Base-by-base conservation (phyloP, 2,113 vertebrate genomes). In the Gyps fulvus region DNA sequence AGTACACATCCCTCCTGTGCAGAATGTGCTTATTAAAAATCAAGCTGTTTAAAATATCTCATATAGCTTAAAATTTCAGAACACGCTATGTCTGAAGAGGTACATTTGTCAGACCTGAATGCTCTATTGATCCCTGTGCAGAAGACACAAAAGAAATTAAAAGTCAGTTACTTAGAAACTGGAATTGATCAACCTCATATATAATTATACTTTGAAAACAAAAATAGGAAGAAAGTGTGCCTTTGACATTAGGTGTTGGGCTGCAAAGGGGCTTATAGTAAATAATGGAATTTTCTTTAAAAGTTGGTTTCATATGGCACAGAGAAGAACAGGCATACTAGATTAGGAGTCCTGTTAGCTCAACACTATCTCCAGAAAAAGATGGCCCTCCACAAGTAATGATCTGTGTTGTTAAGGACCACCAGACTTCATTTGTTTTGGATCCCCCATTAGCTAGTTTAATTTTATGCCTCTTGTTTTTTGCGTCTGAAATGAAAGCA, bases 111-210 rank as follows among this genome's bases (percentile, higher is more conserved):
- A 92, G 58, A 95, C 23, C 40, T 67, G 18, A 81, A 90, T 77
- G 25, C 40, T 95, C 43, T 73, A 73, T 80, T 65, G 78, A 85
- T 86, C 54, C 26, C 55, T 52, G 27, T 25, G 13, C 42, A 26
- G 14, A 52, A 94, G 45, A 49, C 31, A 90, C 23, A 83, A 81
- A 95, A 84, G 59, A 94, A 97, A 95, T 83, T 72, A 92, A 94
- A 25, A 61, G 38, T 58, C 47, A 78, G 42, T 42, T 31, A 70
- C 11, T 66, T 63, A 80, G 42, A 69, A 81, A 63, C 58, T 54
- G 40, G 17, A 70, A 95, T 58, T 73, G 43, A 88, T 96, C 49
- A 79, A n/a, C 32, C 34, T 70, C 32, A 83, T 79, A 40, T 77
- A 82, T n/a, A 95, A 94, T 84, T 88, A 71, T 45, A 84, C 32